These are phyloP conservation scores for Centropus unirufus DNA, from an alignment of 2,113 vertebrate species.

Conservation along the genomic window DNA sequence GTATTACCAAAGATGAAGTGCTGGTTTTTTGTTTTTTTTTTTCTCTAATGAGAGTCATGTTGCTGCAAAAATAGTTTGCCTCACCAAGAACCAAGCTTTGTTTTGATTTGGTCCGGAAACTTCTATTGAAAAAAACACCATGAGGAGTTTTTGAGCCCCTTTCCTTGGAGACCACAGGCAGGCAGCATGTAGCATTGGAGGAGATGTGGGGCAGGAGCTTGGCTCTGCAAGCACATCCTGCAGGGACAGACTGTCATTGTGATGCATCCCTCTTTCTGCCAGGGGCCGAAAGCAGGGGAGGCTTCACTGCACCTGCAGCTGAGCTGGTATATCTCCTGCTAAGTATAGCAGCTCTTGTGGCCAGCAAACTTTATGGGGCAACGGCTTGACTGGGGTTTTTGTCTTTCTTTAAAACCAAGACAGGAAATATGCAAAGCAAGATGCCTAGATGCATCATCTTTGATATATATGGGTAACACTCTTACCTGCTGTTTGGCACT, in stretches of 20 bases:
- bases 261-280: neutral
- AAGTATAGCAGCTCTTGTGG: neutral
- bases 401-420: neutral
- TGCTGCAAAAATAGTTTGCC: neutral
- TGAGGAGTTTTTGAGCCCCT: neutral
- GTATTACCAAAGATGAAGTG: neutral
- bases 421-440: neutral
- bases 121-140: neutral
- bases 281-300: neutral
- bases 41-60: neutral
- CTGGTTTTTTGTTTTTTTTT: neutral
- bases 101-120: neutral
- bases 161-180: neutral
- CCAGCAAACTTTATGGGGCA: neutral
- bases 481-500: neutral
- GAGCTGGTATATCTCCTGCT: neutral
- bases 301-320: neutral
- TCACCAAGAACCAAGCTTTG: neutral
- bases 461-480: neutral
- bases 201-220: neutral
- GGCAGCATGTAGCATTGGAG: neutral
- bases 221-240: neutral
- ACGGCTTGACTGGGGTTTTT: neutral
- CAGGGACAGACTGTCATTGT: neutral
- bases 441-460: neutral